Base-by-base conservation (phyloP, 2,113 vertebrate genomes). In the Hypocryptadius cinnamomeus region DNA sequence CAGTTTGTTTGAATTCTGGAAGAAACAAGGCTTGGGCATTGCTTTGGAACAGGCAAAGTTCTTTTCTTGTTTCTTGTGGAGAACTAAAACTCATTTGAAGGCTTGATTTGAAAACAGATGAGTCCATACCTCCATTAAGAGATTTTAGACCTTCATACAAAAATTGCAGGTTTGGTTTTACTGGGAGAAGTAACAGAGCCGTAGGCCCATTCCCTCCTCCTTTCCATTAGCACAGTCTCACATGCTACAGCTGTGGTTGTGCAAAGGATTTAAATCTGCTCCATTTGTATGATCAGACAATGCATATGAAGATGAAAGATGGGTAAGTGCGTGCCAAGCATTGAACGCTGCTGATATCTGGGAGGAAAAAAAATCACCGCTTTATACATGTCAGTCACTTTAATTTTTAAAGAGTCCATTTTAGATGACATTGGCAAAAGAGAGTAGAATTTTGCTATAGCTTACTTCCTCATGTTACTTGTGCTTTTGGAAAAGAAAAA, bases 1-100 rank as follows among this genome's bases (percentile, higher is more conserved):
- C 92, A 86, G 64, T 94, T 92, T 89, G 45, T 66, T 89, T 94
- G 87, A 92, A 79, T 80, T 87, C 76, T 91, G 91, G 71, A 92
- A 95, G 76, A 91, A 90, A 87, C 76, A 48, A 91, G 81, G 56
- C 42, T 85, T 85, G 74, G 81, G 47, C 85, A 73, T 23, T 89
- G 50, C 87, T 92, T 91, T 88, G 79, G 68, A 92, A 80, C 9
- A 73, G 42, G 42, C 56, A 24, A 91, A 95, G 68, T 73, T 83
- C 30, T 94, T 95, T 92, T 91, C 57, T 91, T 57, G 61, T 50
- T 54, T 60, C 25, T 66, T 66, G 28, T 1, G 79, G 60, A 89
- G 80, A 63, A 64, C 60, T 79, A 79, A 83, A 83, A 70, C 44
- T 78, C 76, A 53, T 74, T 71, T 74, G 51, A 85, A 91, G 60